Evolutionary conservation across 1,140 invertebrate species (phyloP).

Genomic region (Himalopsyche phryganea): DNA sequence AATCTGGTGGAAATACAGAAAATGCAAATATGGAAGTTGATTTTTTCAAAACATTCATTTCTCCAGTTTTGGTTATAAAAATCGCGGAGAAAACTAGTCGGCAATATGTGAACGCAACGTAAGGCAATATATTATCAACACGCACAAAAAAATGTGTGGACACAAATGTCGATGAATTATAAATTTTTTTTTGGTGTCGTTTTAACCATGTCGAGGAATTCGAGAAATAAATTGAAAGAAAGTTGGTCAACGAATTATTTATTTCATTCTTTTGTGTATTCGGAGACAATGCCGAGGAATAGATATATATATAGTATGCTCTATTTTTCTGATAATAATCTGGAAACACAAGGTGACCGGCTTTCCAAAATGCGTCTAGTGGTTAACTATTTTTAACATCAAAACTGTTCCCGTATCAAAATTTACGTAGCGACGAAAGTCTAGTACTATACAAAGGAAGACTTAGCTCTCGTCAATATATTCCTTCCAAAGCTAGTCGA

Average conservation of each 20-base stretch:
- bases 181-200: neutral
- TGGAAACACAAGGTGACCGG: conserved; percentile 2
- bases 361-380: conserved; percentile 17
- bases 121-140: too few species aligned
- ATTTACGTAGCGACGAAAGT: conserved; percentile 34
- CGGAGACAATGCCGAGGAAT: conserved; percentile 11
- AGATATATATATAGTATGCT: conserved; percentile 8
- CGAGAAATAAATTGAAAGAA: conserved; percentile 2
- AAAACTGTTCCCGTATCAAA: conserved; percentile 14
- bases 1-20: neutral
- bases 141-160: neutral
- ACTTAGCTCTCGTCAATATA: conserved; percentile 35
- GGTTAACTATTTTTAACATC: conserved; percentile 17
- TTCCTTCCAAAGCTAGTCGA: conserved; percentile 34
- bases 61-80: neutral
- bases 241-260: conserved; percentile 11
- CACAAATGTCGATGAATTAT: conserved; percentile 4
- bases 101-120: neutral
- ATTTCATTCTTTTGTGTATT: conserved; percentile 8
- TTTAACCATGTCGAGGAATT: conserved; percentile 7
- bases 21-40: neutral
- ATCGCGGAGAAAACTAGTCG: neutral
- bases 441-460: conserved; percentile 35
- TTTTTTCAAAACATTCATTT: neutral
- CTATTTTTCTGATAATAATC: conserved; percentile 10